Base-by-base conservation (phyloP, 2,888 invertebrate genomes). In the Drosophila anomelani region DNA sequence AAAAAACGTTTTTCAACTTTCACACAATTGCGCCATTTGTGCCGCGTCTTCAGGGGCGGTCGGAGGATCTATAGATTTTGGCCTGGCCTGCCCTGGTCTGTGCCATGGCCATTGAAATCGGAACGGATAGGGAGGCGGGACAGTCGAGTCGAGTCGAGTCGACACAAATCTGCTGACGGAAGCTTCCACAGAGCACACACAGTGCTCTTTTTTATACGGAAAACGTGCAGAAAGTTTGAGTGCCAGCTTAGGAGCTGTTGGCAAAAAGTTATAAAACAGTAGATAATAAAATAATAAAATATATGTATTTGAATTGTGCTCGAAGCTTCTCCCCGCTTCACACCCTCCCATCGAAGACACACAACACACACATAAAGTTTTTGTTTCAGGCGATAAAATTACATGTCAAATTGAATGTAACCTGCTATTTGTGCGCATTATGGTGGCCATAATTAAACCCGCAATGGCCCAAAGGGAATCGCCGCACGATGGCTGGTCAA, bases 221-320 rank as follows among this genome's bases (percentile, higher is more conserved):
- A 89, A 87, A 87, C 87, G 87, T 87, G 87, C 90, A 76, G 84
- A 87, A 89, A 89, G 86, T 89, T 87, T 89, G 86, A 85, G 88
- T 86, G 88, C 67, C 81, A 79, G 85, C 89, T 86, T 89, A 88
- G 80, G 80, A 72, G 43, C 51, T 64, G 64, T 43, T 61, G 63
- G 53, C 61, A 76, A 78, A 85, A 88, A 90, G 79, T 84, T 82
- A 80, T 86, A 86, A 75, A 84, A 78, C 88, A 88, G 79, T 81
- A 84, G 88, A 86, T 82, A 85, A 79, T 80, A 81, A 84, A 88
- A 85, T 85, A 85, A 79, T 85, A 90, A 89, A 87, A 86, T 85
- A 84, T 84, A 84, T 86, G 86, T 84, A 84, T 86, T 86, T 84
- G 84, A 85, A 83, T 84, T 85, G 84, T 71, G 75, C 59, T 63